These are phyloP conservation scores for Coccyzus lansbergi DNA, from an alignment of 2,797 vertebrate species.

Conservation along the genomic window DNA sequence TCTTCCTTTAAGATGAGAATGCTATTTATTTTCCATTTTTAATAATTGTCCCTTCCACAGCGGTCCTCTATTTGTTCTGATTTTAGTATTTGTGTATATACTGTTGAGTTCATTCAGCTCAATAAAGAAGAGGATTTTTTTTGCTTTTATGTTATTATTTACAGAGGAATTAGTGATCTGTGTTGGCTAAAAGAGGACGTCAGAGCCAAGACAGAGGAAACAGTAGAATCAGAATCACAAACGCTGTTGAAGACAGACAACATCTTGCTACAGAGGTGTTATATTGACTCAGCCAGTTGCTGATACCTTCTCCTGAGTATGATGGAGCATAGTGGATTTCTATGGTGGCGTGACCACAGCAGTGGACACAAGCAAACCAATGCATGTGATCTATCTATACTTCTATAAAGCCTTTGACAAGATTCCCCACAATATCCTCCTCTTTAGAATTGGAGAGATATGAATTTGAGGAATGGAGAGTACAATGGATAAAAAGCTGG, in stretches of 20 bases:
- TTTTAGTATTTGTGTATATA: neutral
- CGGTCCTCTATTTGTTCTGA: neutral
- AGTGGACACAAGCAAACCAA: too few species aligned
- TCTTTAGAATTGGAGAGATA: too few species aligned
- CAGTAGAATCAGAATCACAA: neutral
- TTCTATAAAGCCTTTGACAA: too few species aligned
- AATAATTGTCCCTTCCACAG: neutral
- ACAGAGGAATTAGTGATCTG: neutral
- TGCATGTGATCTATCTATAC: too few species aligned
- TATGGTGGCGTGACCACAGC: too few species aligned
- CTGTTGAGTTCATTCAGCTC: neutral
- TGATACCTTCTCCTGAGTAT: neutral
- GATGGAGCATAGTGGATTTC: neutral
- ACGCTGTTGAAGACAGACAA: neutral
- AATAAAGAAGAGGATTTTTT: neutral
- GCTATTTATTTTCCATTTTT: neutral
- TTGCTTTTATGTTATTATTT: neutral
- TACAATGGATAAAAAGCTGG: too few species aligned
- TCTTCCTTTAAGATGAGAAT: neutral
- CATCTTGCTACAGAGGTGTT: neutral
- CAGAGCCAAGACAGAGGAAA: neutral
- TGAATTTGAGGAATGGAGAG: too few species aligned
- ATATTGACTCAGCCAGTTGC: neutral
- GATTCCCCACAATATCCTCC: too few species aligned
- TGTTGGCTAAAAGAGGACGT: neutral